Conservation (phyloP, 2,113 vertebrate genomes). For the Hippotragus niger region DNA sequence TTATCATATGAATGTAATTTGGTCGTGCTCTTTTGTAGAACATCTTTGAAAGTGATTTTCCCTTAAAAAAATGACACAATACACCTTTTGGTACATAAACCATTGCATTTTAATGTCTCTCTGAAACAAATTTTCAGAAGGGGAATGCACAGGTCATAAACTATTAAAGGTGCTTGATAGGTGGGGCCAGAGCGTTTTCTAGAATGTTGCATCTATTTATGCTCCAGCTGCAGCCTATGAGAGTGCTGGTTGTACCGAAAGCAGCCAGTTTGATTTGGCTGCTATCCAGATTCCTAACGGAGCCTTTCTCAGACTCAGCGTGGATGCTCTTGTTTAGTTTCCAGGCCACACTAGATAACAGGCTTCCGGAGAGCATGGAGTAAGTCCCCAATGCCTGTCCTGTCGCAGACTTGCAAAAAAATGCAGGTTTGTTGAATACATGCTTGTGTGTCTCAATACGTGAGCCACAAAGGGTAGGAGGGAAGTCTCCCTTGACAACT, state of each 20-base stretch:
- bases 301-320: neutral
- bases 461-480: neutral
- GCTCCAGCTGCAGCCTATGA: neutral
- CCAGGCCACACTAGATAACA: neutral
- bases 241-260: neutral
- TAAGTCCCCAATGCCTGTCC: neutral
- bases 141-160: neutral
- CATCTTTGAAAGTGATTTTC: neutral
- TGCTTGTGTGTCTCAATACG: neutral
- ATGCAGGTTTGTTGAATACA: neutral
- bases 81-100: neutral
- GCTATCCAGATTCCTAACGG: neutral
- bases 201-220: neutral
- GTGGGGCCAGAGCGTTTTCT: neutral
- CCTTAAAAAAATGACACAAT: neutral
- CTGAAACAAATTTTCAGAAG: neutral
- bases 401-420: neutral
- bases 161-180: neutral
- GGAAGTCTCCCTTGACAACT: neutral
- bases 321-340: neutral
- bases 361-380: neutral
- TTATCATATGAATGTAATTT: neutral
- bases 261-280: neutral
- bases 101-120: neutral
- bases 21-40: neutral